Base-by-base conservation (phyloP, 2,888 invertebrate genomes). In the Ophraella communa region DNA sequence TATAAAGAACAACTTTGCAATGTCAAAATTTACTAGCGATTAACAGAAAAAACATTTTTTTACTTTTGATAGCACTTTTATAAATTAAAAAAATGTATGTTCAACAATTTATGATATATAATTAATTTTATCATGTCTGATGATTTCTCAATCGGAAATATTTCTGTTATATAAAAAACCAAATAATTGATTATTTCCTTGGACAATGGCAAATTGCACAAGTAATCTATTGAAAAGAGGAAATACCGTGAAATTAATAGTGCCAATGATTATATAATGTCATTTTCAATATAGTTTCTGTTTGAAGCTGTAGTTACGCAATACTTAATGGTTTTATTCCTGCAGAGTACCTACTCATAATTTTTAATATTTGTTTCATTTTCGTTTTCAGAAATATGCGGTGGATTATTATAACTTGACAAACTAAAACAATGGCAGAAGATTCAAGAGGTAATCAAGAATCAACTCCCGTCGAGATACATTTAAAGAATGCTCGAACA, bases 351-450 rank as follows among this genome's bases (percentile, higher is more conserved):
- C n/a, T n/a, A n/a, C n/a, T n/a, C n/a, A n/a, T n/a, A 39, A 17
- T 39, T 5, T 17, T 10, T 30, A 3, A 30, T 30, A 3, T 30
- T 30, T 42, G 4, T 23, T 17, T n/a, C n/a, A n/a, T n/a, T 23
- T 47, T 23, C 14, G 47, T 47, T 47, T n/a, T n/a, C n/a, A 47
- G 47, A 47, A 47, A 23, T 47, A 47, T 47, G 47, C 14, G 47
- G 47, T 47, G 14, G 21, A 47, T 7, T 7, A 17, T 47, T 21
- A 23, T 23, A 23, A 20, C 30, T 30, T 56, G 44, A 56, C 56
- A 35, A 30, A 30, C 18, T 45, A 10, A 23, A 27, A 7, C 24
- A 17, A 56, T 56, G 56, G 33, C n/a, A n/a, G n/a, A 17, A 44
- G 33, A 56, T 56, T 45, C 45, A 56, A 30, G 2, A 4, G 10